Evolutionary conservation across 2,113 vertebrate genomes (phyloP).

Genomic region (Micronycteris hirsuta): DNA sequence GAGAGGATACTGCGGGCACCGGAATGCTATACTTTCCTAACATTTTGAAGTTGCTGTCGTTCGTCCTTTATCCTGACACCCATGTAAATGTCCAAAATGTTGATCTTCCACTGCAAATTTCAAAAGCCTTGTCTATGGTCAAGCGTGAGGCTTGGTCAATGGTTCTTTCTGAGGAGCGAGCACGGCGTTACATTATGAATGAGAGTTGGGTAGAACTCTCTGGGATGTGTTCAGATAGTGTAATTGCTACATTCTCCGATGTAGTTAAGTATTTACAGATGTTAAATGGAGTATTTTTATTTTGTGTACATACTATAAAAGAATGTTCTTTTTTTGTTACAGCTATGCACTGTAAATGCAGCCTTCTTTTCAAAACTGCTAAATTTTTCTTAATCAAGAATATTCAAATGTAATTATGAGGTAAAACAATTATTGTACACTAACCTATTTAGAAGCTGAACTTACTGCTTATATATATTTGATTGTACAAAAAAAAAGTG

Average conservation of each 20-base stretch:
- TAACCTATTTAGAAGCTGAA: slow-evolving; percentile 93
- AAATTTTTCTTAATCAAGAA: slow-evolving; percentile 97
- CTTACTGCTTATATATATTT: slow-evolving; percentile 92
- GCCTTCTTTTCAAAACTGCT: slow-evolving; percentile 95
- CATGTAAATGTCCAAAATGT: slow-evolving; percentile 83
- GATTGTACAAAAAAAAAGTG: slow-evolving; percentile 91
- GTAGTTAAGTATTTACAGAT: slow-evolving; percentile 96
- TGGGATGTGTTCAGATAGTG: slow-evolving; percentile 86
- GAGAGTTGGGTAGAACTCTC: slow-evolving; percentile 84
- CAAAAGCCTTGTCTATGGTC: slow-evolving; percentile 89
- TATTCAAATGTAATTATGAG: slow-evolving; percentile 96
- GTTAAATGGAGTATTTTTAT: slow-evolving; percentile 98
- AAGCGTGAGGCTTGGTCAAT: slow-evolving; percentile 89
- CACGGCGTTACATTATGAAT: slow-evolving; percentile 88
- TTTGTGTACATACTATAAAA: slow-evolving; percentile 96
- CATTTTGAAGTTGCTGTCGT: slow-evolving; percentile 80
- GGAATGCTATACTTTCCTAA: slow-evolving; percentile 80
- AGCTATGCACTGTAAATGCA: slow-evolving; percentile 99
- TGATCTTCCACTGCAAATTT: slow-evolving; percentile 86
- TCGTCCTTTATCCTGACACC: slow-evolving; percentile 83
- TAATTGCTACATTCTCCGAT: slow-evolving; percentile 91
- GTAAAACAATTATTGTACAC: slow-evolving; percentile 93
- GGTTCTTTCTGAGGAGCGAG: slow-evolving; percentile 87
- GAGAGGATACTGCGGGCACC: slow-evolving; percentile 68
- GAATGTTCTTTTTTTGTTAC: slow-evolving; percentile 98